Base-by-base conservation (phyloP, 1,140 invertebrate genomes). In the Aphis craccivora region DNA sequence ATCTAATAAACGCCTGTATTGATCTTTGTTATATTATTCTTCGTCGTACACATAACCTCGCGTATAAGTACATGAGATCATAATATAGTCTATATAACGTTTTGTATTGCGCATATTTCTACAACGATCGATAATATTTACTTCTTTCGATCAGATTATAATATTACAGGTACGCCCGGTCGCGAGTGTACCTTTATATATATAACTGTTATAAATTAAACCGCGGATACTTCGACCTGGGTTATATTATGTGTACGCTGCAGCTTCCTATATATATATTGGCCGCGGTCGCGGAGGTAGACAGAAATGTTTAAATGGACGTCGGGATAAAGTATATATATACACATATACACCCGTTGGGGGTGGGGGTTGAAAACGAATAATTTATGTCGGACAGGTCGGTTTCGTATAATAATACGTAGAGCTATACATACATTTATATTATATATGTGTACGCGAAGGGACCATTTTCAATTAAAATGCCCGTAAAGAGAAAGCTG, bases 381-480 rank as follows among this genome's bases (percentile, higher is more conserved):
- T 93, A 93, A 93, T 93, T 93, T 93, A 93, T 93, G 81, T 93
- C n/a, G 81, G 91, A 93, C 91, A 93, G 91, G 67, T 84, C 48
- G 91, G 91, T 93, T 93, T 93, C 51, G 81, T 53, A n/a, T 91
- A 76, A 76, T 76, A 76, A 35, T 55, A 55, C 48, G 22, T 51
- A 55, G 30, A 67, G 45, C 43, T 43, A 90, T 89, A 53, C 43
- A 86, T 86, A 84, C 35, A 35, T 88, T 35, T 89, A 53, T 55
- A 84, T 87, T 87, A 90, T 90, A 81, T 48, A 35, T 84, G 25
- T 51, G 35, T 53, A 53, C 11, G n/a, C 8, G 81, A 93, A 43
- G 48, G 81, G 37, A 83, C 90, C 90, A n/a, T 93, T 93, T 93
- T 93, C 91, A 93, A 93, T 93, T 93, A 93, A 93, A 93, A 93